phyloP scores from a whole-genome alignment of 2,797 vertebrate genomes.

The Glyptemys insculpta region DNA sequence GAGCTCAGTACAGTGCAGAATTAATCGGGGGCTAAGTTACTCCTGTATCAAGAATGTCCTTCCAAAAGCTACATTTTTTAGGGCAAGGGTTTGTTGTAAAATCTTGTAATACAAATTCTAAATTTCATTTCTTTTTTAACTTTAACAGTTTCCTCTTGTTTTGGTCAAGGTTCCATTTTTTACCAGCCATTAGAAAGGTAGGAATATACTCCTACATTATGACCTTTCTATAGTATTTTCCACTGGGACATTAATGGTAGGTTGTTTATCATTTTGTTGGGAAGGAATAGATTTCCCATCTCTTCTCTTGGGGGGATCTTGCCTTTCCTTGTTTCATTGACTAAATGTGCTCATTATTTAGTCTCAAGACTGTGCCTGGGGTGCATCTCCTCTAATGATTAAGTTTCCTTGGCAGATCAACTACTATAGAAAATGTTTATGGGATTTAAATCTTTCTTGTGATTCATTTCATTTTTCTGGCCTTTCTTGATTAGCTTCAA shows the following conservation, averaged over 20 bases:
- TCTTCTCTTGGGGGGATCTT: constrained; percentile 66
- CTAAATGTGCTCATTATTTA: constrained; percentile 74
- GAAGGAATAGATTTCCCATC: constrained; percentile 61
- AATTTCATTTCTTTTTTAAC: not conserved
- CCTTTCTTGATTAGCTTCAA: constrained; percentile 52
- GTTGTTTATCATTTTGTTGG: constrained; percentile 67
- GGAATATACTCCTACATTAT: constrained; percentile 48
- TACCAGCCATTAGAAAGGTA: constrained; percentile 18
- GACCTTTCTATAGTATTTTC: constrained; percentile 62
- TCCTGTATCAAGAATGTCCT: not conserved
- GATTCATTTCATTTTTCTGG: constrained; percentile 65
- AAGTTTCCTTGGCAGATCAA: constrained; percentile 46
- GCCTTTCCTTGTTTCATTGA: constrained; percentile 71
- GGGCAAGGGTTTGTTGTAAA: not conserved
- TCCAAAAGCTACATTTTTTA: not conserved
- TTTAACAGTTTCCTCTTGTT: not conserved
- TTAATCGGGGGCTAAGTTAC: not conserved
- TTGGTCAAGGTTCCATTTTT: constrained; percentile 29
- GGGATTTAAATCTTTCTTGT: constrained; percentile 65
- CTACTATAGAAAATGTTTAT: constrained; percentile 55
- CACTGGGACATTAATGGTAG: constrained; percentile 56
- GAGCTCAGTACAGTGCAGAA: constrained; percentile 5
- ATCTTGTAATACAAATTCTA: not conserved
- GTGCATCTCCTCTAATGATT: constrained; percentile 59
- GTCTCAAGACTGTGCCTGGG: constrained; percentile 54